Percentiles rank a stretch among this genome's conserved stretches.
Evolutionary conservation across 1,140 invertebrate species (phyloP).

Genomic region (Drosophila ironensis): DNA sequence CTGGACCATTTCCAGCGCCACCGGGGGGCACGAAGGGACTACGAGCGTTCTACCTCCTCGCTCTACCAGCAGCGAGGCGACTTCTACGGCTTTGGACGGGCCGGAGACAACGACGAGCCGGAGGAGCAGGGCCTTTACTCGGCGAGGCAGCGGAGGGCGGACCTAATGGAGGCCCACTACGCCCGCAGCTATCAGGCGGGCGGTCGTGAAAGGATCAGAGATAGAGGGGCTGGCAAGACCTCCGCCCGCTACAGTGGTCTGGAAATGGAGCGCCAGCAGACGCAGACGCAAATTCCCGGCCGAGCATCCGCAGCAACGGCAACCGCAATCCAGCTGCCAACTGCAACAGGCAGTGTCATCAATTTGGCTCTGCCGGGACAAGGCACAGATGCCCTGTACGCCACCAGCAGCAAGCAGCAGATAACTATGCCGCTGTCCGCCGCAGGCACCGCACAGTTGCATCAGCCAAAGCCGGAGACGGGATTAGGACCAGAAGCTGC

Average conservation of each 20-base stretch:
- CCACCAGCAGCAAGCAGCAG: conserved; percentile 67
- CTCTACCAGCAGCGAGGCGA: conserved; percentile 30
- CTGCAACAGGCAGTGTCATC: conserved; percentile 37
- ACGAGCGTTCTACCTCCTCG: conserved; percentile 22
- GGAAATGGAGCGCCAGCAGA: conserved; percentile 19
- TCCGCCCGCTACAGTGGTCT: not conserved
- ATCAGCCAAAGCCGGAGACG: conserved; percentile 23
- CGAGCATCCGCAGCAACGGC: conserved; percentile 4
- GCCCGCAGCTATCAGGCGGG: conserved; percentile 48
- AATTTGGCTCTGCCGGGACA: conserved; percentile 37
- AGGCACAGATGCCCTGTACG: conserved; percentile 49
- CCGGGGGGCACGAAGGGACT: conserved; percentile 38
- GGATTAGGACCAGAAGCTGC: conserved; percentile 13
- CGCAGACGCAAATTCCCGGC: not conserved
- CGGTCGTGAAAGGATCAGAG: not conserved
- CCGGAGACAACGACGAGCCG: not conserved
- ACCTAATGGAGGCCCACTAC: conserved; percentile 64
- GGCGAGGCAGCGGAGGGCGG: conserved; percentile 48
- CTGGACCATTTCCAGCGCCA: conserved; percentile 73
- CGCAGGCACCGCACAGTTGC: conserved; percentile 34
- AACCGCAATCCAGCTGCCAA: conserved; percentile 18
- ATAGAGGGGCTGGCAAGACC: conserved; percentile 5
- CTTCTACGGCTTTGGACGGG: conserved; percentile 56
- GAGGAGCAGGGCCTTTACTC: conserved; percentile 31
- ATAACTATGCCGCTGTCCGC: conserved; percentile 16